These are phyloP conservation scores for Cyrtodaria siliqua DNA, from an alignment of 2,888 invertebrate species.

Conservation along the genomic window DNA sequence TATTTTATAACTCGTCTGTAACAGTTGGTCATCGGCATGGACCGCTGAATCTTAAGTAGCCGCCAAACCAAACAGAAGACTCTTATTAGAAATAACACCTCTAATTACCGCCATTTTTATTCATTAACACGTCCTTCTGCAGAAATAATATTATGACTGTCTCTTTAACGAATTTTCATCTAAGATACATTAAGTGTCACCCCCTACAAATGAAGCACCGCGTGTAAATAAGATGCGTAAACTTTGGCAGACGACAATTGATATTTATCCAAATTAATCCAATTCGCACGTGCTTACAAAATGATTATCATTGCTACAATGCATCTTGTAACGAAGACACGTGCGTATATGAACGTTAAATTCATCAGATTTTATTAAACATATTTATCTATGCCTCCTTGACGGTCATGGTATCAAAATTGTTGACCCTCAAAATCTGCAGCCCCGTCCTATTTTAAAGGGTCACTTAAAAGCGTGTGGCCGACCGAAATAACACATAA, in stretches of 20 bases:
- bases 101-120: constrained; percentile 54
- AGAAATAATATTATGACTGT: constrained; percentile 47
- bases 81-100: constrained; percentile 41
- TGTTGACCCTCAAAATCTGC: constrained; percentile 33
- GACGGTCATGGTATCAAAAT: constrained; percentile 37
- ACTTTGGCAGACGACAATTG: constrained; percentile 30
- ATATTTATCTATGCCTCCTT: constrained; percentile 53
- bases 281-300: constrained; percentile 57
- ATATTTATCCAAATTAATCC: constrained; percentile 30
- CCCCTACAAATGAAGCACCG: constrained; percentile 14
- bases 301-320: constrained; percentile 51
- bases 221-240: constrained; percentile 51
- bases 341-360: constrained; percentile 43
- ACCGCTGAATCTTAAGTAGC: constrained; percentile 40
- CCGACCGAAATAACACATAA: constrained; percentile 12
- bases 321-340: constrained; percentile 38
- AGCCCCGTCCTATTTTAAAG: constrained; percentile 29
- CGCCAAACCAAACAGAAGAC: constrained; percentile 36
- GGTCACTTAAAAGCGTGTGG: constrained; percentile 38
- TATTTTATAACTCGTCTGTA: constrained; percentile 19
- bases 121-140: constrained; percentile 47
- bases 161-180: constrained; percentile 16
- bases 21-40: constrained; percentile 60
- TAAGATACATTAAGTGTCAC: constrained; percentile 40
- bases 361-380: constrained; percentile 52